Evolutionary conservation across 2,797 vertebrate species (phyloP).

Genomic region (Artibeus jamaicensis): DNA sequence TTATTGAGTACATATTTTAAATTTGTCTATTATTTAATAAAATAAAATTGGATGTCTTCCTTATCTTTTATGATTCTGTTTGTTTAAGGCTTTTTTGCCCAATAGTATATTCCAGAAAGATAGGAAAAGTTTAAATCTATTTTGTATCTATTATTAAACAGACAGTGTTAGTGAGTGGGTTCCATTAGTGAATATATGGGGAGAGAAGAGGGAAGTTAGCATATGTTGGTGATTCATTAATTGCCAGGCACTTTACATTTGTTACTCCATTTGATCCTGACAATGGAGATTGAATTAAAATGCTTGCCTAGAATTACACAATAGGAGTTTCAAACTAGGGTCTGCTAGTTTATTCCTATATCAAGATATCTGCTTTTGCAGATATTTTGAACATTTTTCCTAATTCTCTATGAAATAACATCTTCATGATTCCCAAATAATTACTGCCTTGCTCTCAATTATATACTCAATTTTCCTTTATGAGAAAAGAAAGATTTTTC

Average conservation of each 20-base stretch:
- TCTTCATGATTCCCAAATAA: not conserved
- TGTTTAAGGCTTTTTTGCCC: not conserved
- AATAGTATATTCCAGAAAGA: not conserved
- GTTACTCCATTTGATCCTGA: not conserved
- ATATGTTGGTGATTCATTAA: not conserved
- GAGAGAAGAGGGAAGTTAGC: not conserved
- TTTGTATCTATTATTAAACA: not conserved
- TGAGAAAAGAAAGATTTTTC: not conserved
- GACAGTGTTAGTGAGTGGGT: not conserved
- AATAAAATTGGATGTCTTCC: not conserved
- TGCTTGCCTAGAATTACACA: not conserved
- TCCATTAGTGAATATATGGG: not conserved
- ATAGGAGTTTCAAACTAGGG: not conserved
- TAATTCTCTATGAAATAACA: not conserved
- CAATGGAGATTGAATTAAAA: not conserved
- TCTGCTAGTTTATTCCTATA: not conserved
- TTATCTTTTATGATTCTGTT: not conserved
- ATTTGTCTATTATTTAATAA: not conserved
- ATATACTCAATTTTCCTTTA: not conserved
- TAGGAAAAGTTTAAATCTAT: not conserved
- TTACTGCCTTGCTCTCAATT: not conserved
- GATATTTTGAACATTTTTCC: not conserved
- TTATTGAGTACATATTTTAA: not conserved
- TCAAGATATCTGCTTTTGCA: not conserved
- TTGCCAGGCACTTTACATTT: not conserved